These are phyloP conservation scores for Rhysida immarginata DNA, from an alignment of 1,140 invertebrate species.

Conservation along the genomic window DNA sequence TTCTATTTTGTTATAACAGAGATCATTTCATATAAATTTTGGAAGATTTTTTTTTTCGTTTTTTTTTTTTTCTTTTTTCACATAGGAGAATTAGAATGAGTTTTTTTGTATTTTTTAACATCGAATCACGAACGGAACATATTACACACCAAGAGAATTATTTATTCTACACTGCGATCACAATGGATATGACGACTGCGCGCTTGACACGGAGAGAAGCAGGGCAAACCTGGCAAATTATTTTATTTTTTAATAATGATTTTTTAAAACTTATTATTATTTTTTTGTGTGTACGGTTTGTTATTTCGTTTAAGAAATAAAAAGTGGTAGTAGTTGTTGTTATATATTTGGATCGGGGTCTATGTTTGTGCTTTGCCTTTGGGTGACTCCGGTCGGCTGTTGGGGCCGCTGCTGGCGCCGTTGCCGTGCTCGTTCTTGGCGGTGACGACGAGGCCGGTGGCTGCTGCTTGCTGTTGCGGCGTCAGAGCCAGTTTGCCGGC, in stretches of 20 bases:
- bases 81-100: neutral
- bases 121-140: slow-evolving; percentile 8
- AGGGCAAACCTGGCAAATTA: slow-evolving; percentile 4
- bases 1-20: too few species aligned
- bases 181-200: slow-evolving; percentile 7
- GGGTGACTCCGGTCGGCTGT: slow-evolving; percentile 5
- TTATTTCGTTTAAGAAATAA: too few species aligned
- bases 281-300: too few species aligned
- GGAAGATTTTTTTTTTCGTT: neutral
- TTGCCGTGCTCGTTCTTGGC: neutral
- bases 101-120: neutral
- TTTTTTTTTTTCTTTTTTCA: neutral
- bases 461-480: neutral
- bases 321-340: too few species aligned
- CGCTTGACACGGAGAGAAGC: slow-evolving; percentile 8
- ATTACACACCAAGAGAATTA: slow-evolving; percentile 5
- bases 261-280: too few species aligned
- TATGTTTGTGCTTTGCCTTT: slow-evolving; percentile 2
- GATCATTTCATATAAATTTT: neutral
- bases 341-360: too few species aligned
- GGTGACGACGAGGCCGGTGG: neutral
- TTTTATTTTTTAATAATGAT: too few species aligned
- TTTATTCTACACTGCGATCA: slow-evolving; percentile 5
- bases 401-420: slow-evolving; percentile 4
- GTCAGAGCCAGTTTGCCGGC: neutral